Base-by-base conservation (phyloP, 2,888 invertebrate genomes). In the Eledona agricola region DNA sequence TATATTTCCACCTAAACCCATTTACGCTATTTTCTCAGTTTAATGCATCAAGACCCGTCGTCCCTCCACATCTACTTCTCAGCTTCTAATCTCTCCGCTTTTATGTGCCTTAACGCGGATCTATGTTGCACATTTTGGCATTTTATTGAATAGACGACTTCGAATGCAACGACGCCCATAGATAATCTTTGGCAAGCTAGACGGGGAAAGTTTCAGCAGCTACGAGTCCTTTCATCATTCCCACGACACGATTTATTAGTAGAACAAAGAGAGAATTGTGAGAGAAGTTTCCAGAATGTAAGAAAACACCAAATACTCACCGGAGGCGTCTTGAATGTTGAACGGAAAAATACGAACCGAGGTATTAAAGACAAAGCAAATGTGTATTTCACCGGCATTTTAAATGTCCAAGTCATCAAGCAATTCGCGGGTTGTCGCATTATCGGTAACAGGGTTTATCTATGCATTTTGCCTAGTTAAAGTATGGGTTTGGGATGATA, bases 121-220 rank as follows among this genome's bases (percentile, higher is more conserved):
- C 46, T 52, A 58, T 53, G 58, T 50, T 42, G 42, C 52, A 52
- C 58, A 53, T 58, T 55, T 47, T 51, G 50, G 49, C 50, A 53
- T 46, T 55, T 58, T 46, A 49, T 46, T 47, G 45, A 55, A 58
- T 12, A 28, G 26, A 50, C 31, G 40, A 23, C 49, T 40, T 47
- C 23, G 25, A 19, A 9, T 7, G 28, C 26, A 7, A 26, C 20
- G 16, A 10, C 17, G 16, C 17, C 10, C 6, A 28, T 1, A 26
- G 47, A 38, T 47, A 37, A 47, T 37, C 47, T 47, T 47, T 23
- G 38, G 29, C 16, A 29, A 47, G 38, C 38, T 47, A 47, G 26
- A 47, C 13, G 37, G 3, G 26, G 22, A 16, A 43, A 43, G 22
- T 43, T 43, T 43, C 23, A 26, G 16, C 31, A n/a, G 23, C 10